phyloP scores from a whole-genome alignment of 2,797 vertebrate genomes.

The Caiman crocodilus region DNA sequence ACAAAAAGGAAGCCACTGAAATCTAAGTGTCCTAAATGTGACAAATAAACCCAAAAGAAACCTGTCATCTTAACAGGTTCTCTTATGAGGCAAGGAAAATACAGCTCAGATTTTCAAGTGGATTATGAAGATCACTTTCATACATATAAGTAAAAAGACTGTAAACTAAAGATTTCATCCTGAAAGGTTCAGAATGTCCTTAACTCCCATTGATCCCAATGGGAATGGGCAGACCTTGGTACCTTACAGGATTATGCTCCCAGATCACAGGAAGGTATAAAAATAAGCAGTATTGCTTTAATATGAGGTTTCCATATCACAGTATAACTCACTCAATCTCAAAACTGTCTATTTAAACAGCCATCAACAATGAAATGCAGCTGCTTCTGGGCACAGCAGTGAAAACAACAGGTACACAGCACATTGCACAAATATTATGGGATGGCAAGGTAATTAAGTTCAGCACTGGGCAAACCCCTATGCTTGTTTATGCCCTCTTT shows the following conservation, averaged over 20 bases:
- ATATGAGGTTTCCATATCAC: constrained; percentile 5
- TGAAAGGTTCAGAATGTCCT: neutral
- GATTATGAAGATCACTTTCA: neutral
- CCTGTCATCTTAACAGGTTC: neutral
- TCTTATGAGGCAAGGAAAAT: neutral
- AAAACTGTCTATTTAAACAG: constrained; percentile 22
- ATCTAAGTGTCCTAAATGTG: fast-evolving
- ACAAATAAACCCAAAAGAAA: neutral
- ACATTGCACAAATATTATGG: neutral
- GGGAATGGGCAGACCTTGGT: neutral
- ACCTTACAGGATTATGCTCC: neutral
- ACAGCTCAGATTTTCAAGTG: neutral
- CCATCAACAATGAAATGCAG: constrained; percentile 1
- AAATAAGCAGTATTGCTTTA: neutral
- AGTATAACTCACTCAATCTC: neutral
- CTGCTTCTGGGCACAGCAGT: neutral
- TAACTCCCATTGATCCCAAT: neutral
- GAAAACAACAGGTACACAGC: neutral
- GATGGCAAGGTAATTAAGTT: neutral
- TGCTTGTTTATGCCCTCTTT: neutral
- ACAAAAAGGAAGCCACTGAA: neutral
- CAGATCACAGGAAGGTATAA: neutral
- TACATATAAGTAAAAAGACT: neutral
- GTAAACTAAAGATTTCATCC: neutral
- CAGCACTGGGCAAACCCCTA: neutral